Conservation (phyloP, 2,888 invertebrate genomes). For the Balanococcus diminutus region DNA sequence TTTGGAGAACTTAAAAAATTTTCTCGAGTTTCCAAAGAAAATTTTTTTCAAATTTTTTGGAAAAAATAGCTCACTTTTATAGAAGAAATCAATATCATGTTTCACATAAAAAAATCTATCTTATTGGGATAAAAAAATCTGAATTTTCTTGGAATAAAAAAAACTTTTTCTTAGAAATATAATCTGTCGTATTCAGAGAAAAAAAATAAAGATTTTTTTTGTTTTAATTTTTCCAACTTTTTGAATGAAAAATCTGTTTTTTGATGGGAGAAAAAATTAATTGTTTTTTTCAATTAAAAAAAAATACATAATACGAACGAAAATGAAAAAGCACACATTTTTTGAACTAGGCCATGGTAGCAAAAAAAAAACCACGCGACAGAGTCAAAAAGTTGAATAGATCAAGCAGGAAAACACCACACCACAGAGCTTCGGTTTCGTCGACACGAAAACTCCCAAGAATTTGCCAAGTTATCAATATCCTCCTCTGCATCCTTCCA, state of each 20-base stretch:
- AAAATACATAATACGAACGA: neutral
- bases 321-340: constrained; percentile 3
- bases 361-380: neutral
- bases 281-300: no score
- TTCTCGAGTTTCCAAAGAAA: no score
- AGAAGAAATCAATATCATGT: no score
- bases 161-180: no score
- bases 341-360: neutral
- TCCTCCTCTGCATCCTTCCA: neutral
- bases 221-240: no score
- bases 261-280: neutral
- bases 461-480: constrained; percentile 13
- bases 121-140: no score
- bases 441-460: constrained; percentile 4
- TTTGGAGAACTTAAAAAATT: no score
- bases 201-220: neutral
- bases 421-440: neutral
- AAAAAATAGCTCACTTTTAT: no score
- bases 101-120: no score
- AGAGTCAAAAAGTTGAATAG: neutral
- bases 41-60: no score
- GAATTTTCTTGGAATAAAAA: no score
- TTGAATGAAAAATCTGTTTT: no score
- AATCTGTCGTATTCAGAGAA: neutral
- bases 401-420: neutral